These are phyloP conservation scores for Nyctibius bracteatus DNA, from an alignment of 2,113 vertebrate genomes.

Conservation along the genomic window DNA sequence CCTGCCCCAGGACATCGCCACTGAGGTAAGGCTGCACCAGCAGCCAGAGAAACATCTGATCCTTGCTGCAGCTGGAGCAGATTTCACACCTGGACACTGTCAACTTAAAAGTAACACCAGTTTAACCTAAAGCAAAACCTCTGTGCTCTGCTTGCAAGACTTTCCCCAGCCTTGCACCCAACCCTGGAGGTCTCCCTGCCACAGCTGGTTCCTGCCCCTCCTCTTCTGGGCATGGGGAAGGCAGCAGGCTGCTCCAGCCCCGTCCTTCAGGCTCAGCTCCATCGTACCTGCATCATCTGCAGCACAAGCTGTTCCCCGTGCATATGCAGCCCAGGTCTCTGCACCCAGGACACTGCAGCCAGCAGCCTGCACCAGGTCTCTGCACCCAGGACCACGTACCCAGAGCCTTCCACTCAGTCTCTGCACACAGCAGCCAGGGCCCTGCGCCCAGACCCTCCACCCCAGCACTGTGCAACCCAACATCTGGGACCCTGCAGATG, in stretches of 20 bases:
- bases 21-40: rapidly evolving
- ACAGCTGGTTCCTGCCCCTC: not conserved
- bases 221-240: not conserved
- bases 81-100: not conserved
- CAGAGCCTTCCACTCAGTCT: too few relatives aligned
- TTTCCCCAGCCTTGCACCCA: not conserved
- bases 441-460: not conserved
- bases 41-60: too few relatives aligned
- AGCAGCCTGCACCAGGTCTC: not conserved
- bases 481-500: too few relatives aligned
- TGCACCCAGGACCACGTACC: not conserved
- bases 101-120: not conserved
- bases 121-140: not conserved
- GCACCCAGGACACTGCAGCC: not conserved
- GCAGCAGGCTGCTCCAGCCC: not conserved
- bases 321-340: not conserved
- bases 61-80: not conserved
- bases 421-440: not conserved
- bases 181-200: not conserved
- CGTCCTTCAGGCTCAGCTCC: not conserved
- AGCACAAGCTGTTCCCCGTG: rapidly evolving
- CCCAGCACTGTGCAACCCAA: not conserved
- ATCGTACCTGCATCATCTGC: too few relatives aligned
- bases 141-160: not conserved
- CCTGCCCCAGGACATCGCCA: too few relatives aligned